Conservation (phyloP, 2,797 vertebrate genomes). For the Paguma larvata region DNA sequence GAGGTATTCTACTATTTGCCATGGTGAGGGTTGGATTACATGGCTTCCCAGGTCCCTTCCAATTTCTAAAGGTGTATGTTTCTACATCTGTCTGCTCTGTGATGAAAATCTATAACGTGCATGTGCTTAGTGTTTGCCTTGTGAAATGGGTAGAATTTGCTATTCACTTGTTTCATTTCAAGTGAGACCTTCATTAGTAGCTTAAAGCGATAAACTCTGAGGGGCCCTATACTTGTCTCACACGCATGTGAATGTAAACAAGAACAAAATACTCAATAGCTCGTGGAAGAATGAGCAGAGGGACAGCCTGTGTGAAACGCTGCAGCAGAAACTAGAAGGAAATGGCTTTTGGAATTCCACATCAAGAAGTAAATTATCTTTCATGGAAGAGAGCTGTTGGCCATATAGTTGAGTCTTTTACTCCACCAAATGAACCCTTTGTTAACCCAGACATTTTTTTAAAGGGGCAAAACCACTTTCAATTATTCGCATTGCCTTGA, state of each 20-base stretch:
- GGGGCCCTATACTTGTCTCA: background rate
- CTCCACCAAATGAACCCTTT: background rate
- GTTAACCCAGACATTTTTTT: constrained; percentile 56
- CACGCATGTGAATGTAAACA: background rate
- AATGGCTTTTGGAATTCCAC: background rate
- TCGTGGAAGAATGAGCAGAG: background rate
- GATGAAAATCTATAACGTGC: background rate
- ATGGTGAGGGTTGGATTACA: background rate
- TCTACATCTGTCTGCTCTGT: background rate
- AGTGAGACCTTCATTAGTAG: background rate
- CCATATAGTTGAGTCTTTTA: background rate
- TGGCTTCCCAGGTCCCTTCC: background rate
- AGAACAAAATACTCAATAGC: background rate
- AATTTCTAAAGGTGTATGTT: background rate
- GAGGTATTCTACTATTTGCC: background rate
- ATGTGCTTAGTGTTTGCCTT: background rate
- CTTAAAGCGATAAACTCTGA: background rate
- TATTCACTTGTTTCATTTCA: background rate
- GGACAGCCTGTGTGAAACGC: background rate
- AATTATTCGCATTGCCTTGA: constrained; percentile 45
- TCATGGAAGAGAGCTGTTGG: background rate
- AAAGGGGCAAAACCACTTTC: constrained; percentile 66
- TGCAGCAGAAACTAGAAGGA: background rate
- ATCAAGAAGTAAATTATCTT: background rate
- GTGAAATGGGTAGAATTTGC: background rate